Percentiles rank a stretch among this genome's conserved stretches.
These are phyloP conservation scores for Lynx canadensis DNA, from an alignment of 2,113 vertebrate species.

Conservation along the genomic window DNA sequence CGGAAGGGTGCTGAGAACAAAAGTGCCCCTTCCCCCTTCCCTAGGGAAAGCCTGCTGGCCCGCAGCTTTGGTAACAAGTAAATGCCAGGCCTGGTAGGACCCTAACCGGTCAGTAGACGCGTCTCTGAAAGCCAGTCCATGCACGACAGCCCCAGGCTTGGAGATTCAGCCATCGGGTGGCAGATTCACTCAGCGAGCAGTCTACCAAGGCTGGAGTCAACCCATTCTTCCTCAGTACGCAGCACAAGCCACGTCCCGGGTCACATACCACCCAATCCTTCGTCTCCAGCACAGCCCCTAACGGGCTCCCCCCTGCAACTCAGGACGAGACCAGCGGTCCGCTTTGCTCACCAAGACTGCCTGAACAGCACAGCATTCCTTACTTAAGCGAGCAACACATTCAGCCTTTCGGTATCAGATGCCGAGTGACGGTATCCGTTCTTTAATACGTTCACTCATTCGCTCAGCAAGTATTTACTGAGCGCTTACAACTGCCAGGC, in stretches of 20 bases:
- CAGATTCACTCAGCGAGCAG: fast-evolving
- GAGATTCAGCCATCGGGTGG: background rate
- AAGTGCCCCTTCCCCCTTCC: no score
- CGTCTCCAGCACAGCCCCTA: background rate
- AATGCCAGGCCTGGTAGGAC: background rate
- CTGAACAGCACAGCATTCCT: background rate
- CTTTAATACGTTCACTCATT: fast-evolving
- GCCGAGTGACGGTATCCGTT: no score
- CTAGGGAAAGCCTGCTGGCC: background rate
- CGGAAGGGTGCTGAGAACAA: background rate
- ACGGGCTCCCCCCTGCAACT: background rate
- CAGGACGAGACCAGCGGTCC: fast-evolving
- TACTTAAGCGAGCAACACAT: fast-evolving
- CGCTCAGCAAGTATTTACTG: background rate
- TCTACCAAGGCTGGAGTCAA: background rate
- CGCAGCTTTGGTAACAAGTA: background rate
- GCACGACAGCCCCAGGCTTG: fast-evolving
- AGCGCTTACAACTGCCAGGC: fast-evolving
- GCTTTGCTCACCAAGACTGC: background rate
- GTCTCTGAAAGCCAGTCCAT: fast-evolving
- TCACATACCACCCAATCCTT: background rate
- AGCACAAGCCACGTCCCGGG: fast-evolving
- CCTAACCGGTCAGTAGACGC: fast-evolving
- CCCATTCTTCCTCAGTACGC: fast-evolving
- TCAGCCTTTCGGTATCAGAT: background rate